Evolutionary conservation across 2,797 vertebrate species (phyloP), one percentile per base, ranked within the genome.

Genomic region (Erithacus rubecula): DNA sequence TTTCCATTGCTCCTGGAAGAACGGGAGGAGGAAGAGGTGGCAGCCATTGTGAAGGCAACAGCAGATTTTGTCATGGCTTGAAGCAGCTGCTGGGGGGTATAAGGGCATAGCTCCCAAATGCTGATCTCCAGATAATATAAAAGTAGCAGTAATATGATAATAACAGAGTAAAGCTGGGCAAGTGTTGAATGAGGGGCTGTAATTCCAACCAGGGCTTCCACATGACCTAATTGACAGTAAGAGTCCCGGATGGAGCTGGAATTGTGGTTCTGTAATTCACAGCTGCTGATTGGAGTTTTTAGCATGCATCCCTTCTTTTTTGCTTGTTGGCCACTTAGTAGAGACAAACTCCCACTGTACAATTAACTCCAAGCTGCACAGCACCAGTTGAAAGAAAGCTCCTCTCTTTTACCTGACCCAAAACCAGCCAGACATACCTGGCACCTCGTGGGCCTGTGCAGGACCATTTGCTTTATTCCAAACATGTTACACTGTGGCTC

Each of bases 1-100:
- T 91, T 87, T 79, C 90, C 77, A 39, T 34, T 56, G 47, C 83
- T 78, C 27, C 80, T 76, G 64, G 55, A 90, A 67, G 62, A 87
- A 51, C 0, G 0, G 49, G 24, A 74, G 69, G 43, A 88, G 21
- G 56, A 81, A 76, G 43, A 63, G 59, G 24, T n/a, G 58, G 71
- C 32, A 51, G 56, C 58, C n/a, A 11, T 15, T 58, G 47, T 0
- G 0, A 83, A 75, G 71, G 46, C 83, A 60, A 5, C 46, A 81
- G 53, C 2, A 4, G n/a, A 62, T 39, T 64, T 60, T 53, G 64
- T 71, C 70, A 32, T 30, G 47, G 46, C 41, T 78, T 72, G 46
- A 74, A 65, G 43, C 71, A 80, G 78, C 81, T 71, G 59, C 76
- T 2, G 5, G 27, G 34, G 32, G 27, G 2, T 36, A 30, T n/a